Conservation (phyloP, 2,113 vertebrate species). For the Calidris pugnax region DNA sequence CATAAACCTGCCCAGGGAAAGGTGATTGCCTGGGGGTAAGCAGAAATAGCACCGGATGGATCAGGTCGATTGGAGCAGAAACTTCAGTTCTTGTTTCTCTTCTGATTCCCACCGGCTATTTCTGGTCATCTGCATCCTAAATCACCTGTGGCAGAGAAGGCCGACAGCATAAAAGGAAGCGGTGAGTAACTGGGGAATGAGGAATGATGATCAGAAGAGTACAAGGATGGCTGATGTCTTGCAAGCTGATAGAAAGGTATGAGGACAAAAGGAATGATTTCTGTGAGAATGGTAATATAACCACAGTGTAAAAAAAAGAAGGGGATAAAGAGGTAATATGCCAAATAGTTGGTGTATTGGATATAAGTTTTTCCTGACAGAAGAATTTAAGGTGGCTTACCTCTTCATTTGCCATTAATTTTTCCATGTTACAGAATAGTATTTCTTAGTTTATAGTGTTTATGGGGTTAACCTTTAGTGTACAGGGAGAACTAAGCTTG, state of each 20-base stretch:
- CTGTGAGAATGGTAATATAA: background rate
- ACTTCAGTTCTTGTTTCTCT: background rate
- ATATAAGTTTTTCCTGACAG: background rate
- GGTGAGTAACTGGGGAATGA: background rate
- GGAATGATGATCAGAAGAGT: background rate
- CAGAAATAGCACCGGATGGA: background rate
- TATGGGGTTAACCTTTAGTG: background rate
- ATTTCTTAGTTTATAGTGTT: background rate
- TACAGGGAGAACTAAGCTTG: background rate
- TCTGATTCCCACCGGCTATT: background rate
- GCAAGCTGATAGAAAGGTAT: background rate
- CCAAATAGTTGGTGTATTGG: background rate
- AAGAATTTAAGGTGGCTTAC: background rate
- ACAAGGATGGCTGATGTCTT: background rate
- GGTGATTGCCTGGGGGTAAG: background rate
- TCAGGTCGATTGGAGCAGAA: background rate
- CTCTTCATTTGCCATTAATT: background rate
- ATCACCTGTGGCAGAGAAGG: background rate
- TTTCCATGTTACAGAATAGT: background rate
- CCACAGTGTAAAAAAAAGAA: background rate
- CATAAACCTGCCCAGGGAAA: background rate
- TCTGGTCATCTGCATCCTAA: background rate
- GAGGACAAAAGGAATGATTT: background rate
- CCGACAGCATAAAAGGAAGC: no score
- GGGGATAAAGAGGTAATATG: background rate